Base-by-base conservation (phyloP, 2,888 invertebrate species). In the Microplitis manilae region DNA sequence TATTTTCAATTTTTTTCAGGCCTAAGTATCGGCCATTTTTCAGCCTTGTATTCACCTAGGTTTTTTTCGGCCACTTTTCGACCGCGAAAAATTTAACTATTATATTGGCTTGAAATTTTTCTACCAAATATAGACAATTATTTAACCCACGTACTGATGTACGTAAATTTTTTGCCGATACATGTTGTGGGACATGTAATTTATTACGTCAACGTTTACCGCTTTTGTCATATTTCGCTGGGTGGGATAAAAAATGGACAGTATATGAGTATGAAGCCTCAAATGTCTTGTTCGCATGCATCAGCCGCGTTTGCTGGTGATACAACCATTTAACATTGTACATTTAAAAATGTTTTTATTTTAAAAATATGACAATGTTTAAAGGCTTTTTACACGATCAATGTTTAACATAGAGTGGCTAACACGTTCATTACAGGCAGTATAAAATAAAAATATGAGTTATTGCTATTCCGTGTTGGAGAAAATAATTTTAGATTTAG, bases 211-310 rank as follows among this genome's bases (percentile, higher is more conserved):
- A 75, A 77, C 76, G 75, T 76, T 79, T 76, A 76, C 20, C 30
- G 59, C 75, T 50, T 65, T 71, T 30, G 38, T 74, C 17, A 50
- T 74, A 40, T 61, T 30, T 64, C 38, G 75, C 20, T 50, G 50
- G 61, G 69, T 68, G 17, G 30, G 40, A 61, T 15, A 68, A 76
- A 62, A 65, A 65, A 65, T 62, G 60, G 64, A 71, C 59, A 15
- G 8, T 13, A 2, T 13, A 50, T n/a, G 60, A 39, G 74, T 68
- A 39, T 74, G 20, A 38, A 59, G 71, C 76, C 30, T 67, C 68
- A 60, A 74, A 78, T 79, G 76, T 78, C 68, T 71, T 73, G 76
- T 76, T 79, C 76, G 77, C 77, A 77, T 79, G 77, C 74, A 50
- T 50, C 50, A 50, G 30, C 30, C 30, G 4, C 30, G 30, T 30